phyloP scores from a whole-genome alignment of 2,888 invertebrate species.

The Flexamia atlantica region DNA sequence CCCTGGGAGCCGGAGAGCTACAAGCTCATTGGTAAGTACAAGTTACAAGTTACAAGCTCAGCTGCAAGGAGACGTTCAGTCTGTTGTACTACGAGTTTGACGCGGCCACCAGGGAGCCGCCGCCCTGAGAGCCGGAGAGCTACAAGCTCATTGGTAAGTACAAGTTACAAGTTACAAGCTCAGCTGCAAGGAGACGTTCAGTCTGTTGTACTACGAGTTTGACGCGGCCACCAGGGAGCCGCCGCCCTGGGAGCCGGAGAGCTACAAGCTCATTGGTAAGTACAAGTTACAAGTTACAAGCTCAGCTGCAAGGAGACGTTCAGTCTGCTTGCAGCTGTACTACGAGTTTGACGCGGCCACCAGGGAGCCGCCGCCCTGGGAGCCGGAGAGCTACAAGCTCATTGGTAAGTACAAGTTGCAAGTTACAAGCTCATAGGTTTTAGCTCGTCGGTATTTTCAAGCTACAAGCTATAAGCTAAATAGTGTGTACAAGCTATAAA shows the following conservation, averaged over 20 bases:
- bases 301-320: slow-evolving; percentile 98
- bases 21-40: slow-evolving; percentile 86
- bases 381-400: slow-evolving; percentile 94
- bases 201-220: slow-evolving; percentile 93
- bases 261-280: background rate
- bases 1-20: slow-evolving; percentile 98
- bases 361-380: slow-evolving; percentile 95
- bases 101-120: background rate
- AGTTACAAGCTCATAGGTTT: no score
- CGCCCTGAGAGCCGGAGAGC: slow-evolving; percentile 87
- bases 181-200: slow-evolving; percentile 71
- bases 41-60: slow-evolving; percentile 88
- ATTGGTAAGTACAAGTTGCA: slow-evolving; percentile 80
- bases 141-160: slow-evolving; percentile 91
- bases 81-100: no score
- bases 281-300: slow-evolving; percentile 86
- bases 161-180: slow-evolving; percentile 89
- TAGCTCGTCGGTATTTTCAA: no score
- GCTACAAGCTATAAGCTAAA: no score
- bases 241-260: slow-evolving; percentile 82
- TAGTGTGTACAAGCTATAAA: no score
- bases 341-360: slow-evolving; percentile 97
- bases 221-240: slow-evolving; percentile 92
- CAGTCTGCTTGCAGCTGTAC: slow-evolving; percentile 85
- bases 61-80: no score